Base-by-base conservation (phyloP, 1,140 invertebrate species). In the Philaenus spumarius region DNA sequence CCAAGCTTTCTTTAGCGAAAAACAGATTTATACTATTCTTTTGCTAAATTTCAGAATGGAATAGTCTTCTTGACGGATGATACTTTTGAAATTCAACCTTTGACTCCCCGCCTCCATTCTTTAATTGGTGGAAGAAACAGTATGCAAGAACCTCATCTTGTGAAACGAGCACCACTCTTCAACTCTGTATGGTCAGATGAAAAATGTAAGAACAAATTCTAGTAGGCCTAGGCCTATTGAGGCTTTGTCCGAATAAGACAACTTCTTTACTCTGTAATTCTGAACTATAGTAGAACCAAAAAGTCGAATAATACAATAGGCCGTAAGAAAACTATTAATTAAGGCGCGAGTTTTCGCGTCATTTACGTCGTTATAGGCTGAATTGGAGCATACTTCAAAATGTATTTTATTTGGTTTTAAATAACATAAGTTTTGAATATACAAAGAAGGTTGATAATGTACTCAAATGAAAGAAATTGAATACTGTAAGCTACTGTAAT, bases 1-100 rank as follows among this genome's bases (percentile, higher is more conserved):
- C n/a, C n/a, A n/a, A n/a, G n/a, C n/a, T n/a, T n/a, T n/a, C n/a
- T n/a, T n/a, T n/a, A n/a, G n/a, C n/a, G n/a, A n/a, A n/a, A n/a
- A n/a, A n/a, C n/a, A n/a, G n/a, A n/a, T n/a, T n/a, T n/a, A n/a
- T n/a, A n/a, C n/a, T n/a, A n/a, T n/a, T n/a, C n/a, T n/a, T n/a
- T n/a, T n/a, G n/a, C n/a, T n/a, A 30, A 30, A 4, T 30, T 56
- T 17, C 61, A 81, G 77, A 78, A 81, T 59, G 84, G 83, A 17
- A 71, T 84, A 24, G 75, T 86, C 22, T 78, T 86, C 61, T 68
- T 82, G 35, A 78, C 82, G 39, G 82, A 85, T 62, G 71, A 75
- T 0, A 82, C 81, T 0, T 75, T 83, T 23, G 84, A 86, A 71
- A 81, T 87, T 40, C 76, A 76, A 2, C 84, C 85, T 6, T 63